Evolutionary conservation across 2,888 invertebrate genomes (phyloP).

Genomic region (Euphydryas editha): DNA sequence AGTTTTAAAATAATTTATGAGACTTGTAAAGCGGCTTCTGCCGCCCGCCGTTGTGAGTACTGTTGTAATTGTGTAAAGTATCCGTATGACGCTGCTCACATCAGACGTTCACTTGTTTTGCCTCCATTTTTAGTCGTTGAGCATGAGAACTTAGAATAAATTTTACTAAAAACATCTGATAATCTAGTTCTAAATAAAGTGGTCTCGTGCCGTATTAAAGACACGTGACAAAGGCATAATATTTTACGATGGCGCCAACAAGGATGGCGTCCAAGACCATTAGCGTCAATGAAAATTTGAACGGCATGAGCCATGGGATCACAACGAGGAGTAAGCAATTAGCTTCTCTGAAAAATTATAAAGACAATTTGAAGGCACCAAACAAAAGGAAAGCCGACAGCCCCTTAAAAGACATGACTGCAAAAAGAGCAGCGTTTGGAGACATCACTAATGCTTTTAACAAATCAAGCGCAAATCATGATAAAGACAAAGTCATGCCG

Average conservation of each 20-base stretch:
- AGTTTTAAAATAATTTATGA: conserved; percentile 54
- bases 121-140: conserved; percentile 79
- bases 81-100: conserved; percentile 58
- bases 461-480: conserved; percentile 66
- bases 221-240: conserved; percentile 61
- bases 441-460: conserved; percentile 91
- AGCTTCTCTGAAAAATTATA: conserved; percentile 75
- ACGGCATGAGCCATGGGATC: conserved; percentile 79
- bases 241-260: conserved; percentile 85
- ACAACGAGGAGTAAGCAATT: conserved; percentile 85
- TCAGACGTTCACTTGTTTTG: conserved; percentile 78
- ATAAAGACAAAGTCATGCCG: conserved; percentile 68
- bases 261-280: conserved; percentile 82
- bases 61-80: conserved; percentile 48
- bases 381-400: conserved; percentile 93
- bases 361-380: conserved; percentile 76
- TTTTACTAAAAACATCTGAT: conserved; percentile 34
- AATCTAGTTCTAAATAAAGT: conserved; percentile 7
- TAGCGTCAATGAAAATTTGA: conserved; percentile 73
- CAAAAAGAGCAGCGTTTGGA: conserved; percentile 93
- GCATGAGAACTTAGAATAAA: conserved; percentile 58
- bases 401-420: conserved; percentile 88
- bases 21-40: conserved; percentile 63
- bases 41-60: conserved; percentile 69
- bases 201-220: conserved; percentile 6